These are phyloP conservation scores for Solen grandis DNA, from an alignment of 1,140 invertebrate species.

Conservation along the genomic window DNA sequence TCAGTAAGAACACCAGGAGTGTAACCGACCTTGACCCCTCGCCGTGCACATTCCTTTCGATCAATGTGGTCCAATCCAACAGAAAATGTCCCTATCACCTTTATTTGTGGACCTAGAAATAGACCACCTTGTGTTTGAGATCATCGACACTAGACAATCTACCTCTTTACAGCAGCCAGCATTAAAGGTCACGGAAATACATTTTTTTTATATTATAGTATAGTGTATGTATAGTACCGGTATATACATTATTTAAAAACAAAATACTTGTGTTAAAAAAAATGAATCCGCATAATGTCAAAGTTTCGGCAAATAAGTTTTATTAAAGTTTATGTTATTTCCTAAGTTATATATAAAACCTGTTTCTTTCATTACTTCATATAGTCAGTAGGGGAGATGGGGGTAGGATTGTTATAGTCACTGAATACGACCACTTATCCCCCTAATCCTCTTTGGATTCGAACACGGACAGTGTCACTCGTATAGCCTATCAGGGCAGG, in stretches of 20 bases:
- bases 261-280: neutral
- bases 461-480: no score
- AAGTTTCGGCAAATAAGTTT: neutral
- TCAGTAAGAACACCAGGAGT: constrained; percentile 96
- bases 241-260: neutral
- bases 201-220: constrained; percentile 59
- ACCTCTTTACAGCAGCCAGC: neutral
- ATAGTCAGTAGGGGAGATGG: no score
- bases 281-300: neutral
- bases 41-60: constrained; percentile 79
- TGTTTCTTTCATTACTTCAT: no score
- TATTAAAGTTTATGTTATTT: no score
- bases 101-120: constrained; percentile 86
- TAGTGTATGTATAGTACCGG: neutral
- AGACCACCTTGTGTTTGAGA: neutral
- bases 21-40: constrained; percentile 86
- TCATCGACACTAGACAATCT: neutral
- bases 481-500: no score
- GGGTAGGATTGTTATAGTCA: no score
- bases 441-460: no score
- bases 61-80: constrained; percentile 88
- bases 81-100: constrained; percentile 94
- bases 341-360: no score
- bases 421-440: no score
- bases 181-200: neutral